Base-by-base conservation (phyloP, 35 echinoderm and acorn worm genomes). In the Heliocidaris tuberculata region DNA sequence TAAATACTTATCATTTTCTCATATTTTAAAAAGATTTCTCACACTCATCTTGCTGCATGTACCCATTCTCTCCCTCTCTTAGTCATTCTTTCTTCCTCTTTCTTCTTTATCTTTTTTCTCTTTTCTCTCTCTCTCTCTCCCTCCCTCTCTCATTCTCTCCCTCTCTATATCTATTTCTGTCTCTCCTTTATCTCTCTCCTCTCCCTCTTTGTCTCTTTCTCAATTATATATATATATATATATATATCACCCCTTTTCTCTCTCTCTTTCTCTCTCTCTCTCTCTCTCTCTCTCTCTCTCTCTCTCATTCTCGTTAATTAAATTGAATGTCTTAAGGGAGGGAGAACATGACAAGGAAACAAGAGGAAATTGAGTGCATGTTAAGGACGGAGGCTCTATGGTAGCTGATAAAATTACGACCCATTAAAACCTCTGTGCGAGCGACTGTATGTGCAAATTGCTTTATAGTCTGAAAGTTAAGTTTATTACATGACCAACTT, bases 361-460 rank as follows among this genome's bases (percentile, higher is more conserved):
- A 48, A 48, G 47, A 48, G 87, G 31, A 89, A 89, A 89, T 89
- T 32, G 47, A 48, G 31, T 47, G 87, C 30, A 89, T 89, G 87
- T 78, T 78, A 89, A 32, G 31, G 32, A 32, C 87, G 31, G 87
- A 21, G 31, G 87, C 15, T 9, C 12, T 27, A 89, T 11, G 47
- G 87, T 89, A 89, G 87, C 87, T 89, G 31, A 89, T 89, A 89
- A 32, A 48, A 89, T 89, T 89, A 89, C 87, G 7, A 47, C 31
- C 87, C 87, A 89, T 89, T 89, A 89, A 48, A 31, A 48, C 87
- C 87, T 47, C 85, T 97, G 98, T 99, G 94, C 95, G 97, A 95
- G 97, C 98, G 31, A 97, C 98, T 61, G 96, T 99, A 78, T 19
- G 19, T 78, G 65, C 27, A 78, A 78, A 78, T 78, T 78, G 65